Evolutionary conservation across 2,113 vertebrate genomes (phyloP).

Genomic region (Carassius auratus): DNA sequence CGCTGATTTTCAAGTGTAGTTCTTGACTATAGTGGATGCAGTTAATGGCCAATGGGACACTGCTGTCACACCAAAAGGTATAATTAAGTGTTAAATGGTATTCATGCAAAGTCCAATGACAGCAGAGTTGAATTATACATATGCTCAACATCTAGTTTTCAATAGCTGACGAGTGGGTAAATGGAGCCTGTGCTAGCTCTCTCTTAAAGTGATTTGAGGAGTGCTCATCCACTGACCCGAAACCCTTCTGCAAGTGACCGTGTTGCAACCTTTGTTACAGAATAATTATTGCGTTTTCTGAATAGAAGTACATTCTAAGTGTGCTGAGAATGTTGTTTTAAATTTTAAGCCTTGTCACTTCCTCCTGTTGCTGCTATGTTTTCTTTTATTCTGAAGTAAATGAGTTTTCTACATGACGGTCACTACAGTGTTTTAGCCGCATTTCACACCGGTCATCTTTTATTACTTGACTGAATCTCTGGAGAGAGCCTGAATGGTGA

Average conservation of each 20-base stretch:
- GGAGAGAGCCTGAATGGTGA: not conserved
- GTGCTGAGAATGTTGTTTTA: too few species aligned
- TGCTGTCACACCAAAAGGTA: not conserved
- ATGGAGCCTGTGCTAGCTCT: not conserved
- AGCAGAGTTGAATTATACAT: not conserved
- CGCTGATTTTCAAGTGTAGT: not conserved
- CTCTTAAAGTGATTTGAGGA: constrained; percentile 10
- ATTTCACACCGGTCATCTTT: constrained; percentile 52
- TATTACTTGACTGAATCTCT: constrained; percentile 34
- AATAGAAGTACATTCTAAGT: too few species aligned
- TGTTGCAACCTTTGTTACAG: too few species aligned
- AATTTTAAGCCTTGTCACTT: too few species aligned
- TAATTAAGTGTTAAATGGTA: not conserved
- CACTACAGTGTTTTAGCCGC: constrained; percentile 32
- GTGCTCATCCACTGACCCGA: constrained; percentile 11
- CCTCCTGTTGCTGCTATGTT: too few species aligned
- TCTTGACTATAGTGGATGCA: not conserved
- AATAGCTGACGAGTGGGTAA: constrained; percentile 17
- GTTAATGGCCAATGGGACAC: not conserved
- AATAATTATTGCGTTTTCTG: too few species aligned
- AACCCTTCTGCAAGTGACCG: constrained; percentile 35
- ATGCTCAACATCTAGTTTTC: not conserved
- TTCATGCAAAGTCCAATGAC: not conserved
- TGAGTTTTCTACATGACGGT: not conserved
- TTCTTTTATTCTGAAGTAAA: too few species aligned